Percentiles rank a stretch among this genome's conserved stretches.
Evolutionary conservation across 2,888 invertebrate genomes (phyloP).

Genomic region (Pterostichus madidus): DNA sequence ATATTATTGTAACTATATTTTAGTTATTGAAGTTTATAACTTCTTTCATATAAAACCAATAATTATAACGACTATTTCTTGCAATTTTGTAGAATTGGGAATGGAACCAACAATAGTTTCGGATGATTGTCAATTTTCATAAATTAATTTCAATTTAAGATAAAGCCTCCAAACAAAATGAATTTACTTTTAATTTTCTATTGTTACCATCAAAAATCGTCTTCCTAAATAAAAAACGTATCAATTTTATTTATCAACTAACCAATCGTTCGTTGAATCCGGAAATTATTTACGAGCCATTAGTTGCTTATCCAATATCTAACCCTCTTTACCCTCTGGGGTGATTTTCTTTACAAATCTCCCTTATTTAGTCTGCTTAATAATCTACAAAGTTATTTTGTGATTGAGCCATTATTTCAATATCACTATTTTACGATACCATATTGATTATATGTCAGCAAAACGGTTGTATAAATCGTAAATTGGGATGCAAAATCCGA

Average conservation of each 20-base stretch:
- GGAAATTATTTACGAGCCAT: slow-evolving; percentile 18
- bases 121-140: too few relatives aligned
- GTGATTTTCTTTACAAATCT: slow-evolving; percentile 4
- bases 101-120: too few relatives aligned
- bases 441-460: slow-evolving; percentile 28
- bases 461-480: not conserved
- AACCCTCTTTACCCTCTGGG: not conserved
- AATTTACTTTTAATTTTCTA: too few relatives aligned
- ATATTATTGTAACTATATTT: too few relatives aligned
- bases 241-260: slow-evolving; percentile 4
- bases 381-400: slow-evolving; percentile 10
- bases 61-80: too few relatives aligned
- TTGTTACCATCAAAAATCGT: too few relatives aligned
- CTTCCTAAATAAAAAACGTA: too few relatives aligned
- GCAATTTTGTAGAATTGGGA: too few relatives aligned
- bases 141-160: too few relatives aligned
- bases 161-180: too few relatives aligned
- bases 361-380: slow-evolving; percentile 4
- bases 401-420: slow-evolving; percentile 1
- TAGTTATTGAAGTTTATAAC: too few relatives aligned
- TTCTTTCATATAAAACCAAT: too few relatives aligned
- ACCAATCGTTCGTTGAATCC: slow-evolving; percentile 1
- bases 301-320: slow-evolving; percentile 15
- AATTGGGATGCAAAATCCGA: slow-evolving; percentile 15
- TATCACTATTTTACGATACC: slow-evolving; percentile 29